phyloP scores from a whole-genome alignment of 2,888 invertebrate species.

The Pseudeuparius sepicola region DNA sequence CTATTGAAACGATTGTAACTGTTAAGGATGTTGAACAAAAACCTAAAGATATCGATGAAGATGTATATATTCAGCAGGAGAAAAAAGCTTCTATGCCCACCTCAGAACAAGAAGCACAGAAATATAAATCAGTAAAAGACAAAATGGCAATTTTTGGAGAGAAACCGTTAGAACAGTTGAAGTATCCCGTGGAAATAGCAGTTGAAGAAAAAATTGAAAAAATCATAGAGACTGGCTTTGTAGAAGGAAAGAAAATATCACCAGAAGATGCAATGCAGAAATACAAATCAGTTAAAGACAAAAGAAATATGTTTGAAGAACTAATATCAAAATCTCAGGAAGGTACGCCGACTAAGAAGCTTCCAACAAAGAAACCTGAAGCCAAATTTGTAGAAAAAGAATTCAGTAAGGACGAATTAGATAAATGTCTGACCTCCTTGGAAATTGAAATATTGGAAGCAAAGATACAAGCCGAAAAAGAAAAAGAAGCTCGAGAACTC shows the following conservation, averaged over 20 bases:
- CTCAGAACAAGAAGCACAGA: slow-evolving; percentile 8
- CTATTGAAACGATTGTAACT: too few relatives aligned
- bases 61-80: too few relatives aligned
- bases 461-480: slow-evolving; percentile 15
- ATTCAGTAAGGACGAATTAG: slow-evolving; percentile 25
- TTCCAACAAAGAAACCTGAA: slow-evolving; percentile 11
- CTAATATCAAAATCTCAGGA: slow-evolving; percentile 35
- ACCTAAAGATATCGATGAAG: not conserved
- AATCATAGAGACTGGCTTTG: slow-evolving; percentile 9
- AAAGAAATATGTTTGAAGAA: slow-evolving; percentile 36
- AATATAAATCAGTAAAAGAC: too few relatives aligned
- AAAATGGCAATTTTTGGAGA: too few relatives aligned
- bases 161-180: too few relatives aligned
- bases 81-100: too few relatives aligned
- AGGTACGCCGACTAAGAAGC: slow-evolving; percentile 31
- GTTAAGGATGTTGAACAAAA: slow-evolving; percentile 6
- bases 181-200: slow-evolving; percentile 10
- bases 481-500: slow-evolving; percentile 14
- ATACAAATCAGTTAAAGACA: slow-evolving; percentile 34
- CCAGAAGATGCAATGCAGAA: slow-evolving; percentile 24
- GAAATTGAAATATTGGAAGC: slow-evolving; percentile 25
- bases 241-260: slow-evolving; percentile 16
- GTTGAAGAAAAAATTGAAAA: slow-evolving; percentile 10
- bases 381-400: slow-evolving; percentile 18
- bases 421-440: slow-evolving; percentile 22